Conservation (phyloP, 2,113 vertebrate species). For the Corythaeola cristata region DNA sequence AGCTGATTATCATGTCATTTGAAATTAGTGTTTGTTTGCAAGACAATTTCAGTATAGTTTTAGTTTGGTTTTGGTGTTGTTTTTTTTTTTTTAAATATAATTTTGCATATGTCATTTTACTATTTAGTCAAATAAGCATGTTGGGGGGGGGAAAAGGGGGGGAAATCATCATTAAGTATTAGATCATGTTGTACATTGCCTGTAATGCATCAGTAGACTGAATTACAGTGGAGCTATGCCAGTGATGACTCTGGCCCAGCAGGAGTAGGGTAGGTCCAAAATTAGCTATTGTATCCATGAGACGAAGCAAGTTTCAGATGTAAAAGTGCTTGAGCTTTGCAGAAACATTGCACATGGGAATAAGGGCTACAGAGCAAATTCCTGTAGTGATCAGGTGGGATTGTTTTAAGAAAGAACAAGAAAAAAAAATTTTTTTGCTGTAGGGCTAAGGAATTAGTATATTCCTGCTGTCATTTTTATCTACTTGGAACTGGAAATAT, state of each 20-base stretch:
- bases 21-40: not conserved
- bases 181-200: constrained; percentile 43
- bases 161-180: not conserved
- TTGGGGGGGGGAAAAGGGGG: not conserved
- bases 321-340: constrained; percentile 11
- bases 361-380: not conserved
- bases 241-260: constrained; percentile 59
- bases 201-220: constrained; percentile 43
- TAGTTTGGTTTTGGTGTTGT: not conserved
- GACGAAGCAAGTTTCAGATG: not conserved
- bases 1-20: not conserved
- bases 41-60: not conserved
- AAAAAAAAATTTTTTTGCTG: not conserved
- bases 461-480: not conserved
- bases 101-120: not conserved
- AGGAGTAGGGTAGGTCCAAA: constrained; percentile 59
- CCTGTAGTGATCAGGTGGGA: not conserved
- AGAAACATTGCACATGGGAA: not conserved
- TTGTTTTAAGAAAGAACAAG: not conserved
- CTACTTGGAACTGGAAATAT: not conserved
- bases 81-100: not conserved
- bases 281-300: constrained; percentile 60
- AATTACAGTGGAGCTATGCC: constrained; percentile 51
- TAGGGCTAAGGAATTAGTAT: not conserved
- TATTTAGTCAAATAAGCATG: not conserved